These are phyloP conservation scores for Drosophila busckii DNA, from an alignment of 1,140 invertebrate genomes.

Conservation along the genomic window DNA sequence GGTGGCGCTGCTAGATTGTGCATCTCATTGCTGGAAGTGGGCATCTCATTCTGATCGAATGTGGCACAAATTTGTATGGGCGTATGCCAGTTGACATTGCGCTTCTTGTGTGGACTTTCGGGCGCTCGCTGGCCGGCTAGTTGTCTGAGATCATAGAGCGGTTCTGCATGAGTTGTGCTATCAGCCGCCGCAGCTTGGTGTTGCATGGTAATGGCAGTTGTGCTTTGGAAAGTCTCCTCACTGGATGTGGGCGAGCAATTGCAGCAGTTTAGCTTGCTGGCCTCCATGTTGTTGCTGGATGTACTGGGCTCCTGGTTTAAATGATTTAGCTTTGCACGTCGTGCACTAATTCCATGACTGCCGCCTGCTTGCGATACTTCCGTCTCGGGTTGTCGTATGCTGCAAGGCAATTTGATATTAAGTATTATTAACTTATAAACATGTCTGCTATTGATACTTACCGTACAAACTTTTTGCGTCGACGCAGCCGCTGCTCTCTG, in stretches of 20 bases:
- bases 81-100: constrained; percentile 77
- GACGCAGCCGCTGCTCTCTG: constrained; percentile 59
- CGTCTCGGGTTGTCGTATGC: constrained; percentile 40
- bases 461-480: constrained; percentile 72
- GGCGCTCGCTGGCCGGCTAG: constrained; percentile 4
- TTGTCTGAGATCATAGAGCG: constrained; percentile 47
- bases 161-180: constrained; percentile 20
- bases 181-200: constrained; percentile 10
- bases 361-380: constrained; percentile 44
- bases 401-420: constrained; percentile 1
- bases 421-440: not conserved
- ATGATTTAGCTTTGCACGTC: constrained; percentile 28
- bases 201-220: constrained; percentile 40
- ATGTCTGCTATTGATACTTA: constrained; percentile 34
- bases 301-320: constrained; percentile 11
- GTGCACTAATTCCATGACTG: constrained; percentile 24
- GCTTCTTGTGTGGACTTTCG: constrained; percentile 63
- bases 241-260: not conserved
- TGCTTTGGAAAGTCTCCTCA: constrained; percentile 48
- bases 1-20: not conserved
- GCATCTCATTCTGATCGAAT: constrained; percentile 46
- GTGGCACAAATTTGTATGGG: constrained; percentile 68
- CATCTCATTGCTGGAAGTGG: constrained; percentile 36
- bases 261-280: constrained; percentile 14
- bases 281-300: not conserved